These are phyloP conservation scores for Cinclus cinclus DNA, from an alignment of 2,113 vertebrate species.

Conservation along the genomic window DNA sequence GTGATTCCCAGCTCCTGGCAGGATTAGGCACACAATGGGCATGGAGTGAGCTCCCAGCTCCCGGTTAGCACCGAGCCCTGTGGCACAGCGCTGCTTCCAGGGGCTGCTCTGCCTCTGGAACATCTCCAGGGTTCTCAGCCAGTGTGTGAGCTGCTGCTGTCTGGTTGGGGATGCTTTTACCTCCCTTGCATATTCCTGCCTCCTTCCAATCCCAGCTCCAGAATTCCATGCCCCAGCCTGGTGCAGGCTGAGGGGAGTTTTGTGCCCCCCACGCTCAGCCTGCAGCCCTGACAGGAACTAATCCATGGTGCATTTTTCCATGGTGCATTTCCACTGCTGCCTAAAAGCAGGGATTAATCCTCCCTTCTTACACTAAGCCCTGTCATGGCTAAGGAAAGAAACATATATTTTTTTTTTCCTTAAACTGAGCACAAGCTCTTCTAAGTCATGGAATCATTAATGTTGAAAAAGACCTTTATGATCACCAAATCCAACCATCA, in stretches of 20 bases:
- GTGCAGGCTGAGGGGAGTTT: background rate
- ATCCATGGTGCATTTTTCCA: background rate
- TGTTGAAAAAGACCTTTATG: background rate
- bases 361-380: background rate
- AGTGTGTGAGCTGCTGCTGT: background rate
- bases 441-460: background rate
- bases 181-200: background rate
- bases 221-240: background rate
- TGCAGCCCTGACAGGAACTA: background rate
- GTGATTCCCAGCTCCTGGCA: background rate
- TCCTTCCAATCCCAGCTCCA: background rate
- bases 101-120: background rate
- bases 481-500: background rate
- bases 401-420: background rate
- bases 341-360: constrained; percentile 6
- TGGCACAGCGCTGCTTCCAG: background rate
- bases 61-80: background rate
- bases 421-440: background rate
- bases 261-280: background rate
- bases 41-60: background rate
- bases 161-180: background rate
- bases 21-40: background rate
- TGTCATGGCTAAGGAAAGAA: background rate
- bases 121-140: background rate
- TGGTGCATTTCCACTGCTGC: background rate